A percentile compares a stretch with the other conserved stretches of the same genome.
Evolutionary conservation across 2,113 vertebrate genomes (phyloP).

Genomic region (Notechis scutatus): DNA sequence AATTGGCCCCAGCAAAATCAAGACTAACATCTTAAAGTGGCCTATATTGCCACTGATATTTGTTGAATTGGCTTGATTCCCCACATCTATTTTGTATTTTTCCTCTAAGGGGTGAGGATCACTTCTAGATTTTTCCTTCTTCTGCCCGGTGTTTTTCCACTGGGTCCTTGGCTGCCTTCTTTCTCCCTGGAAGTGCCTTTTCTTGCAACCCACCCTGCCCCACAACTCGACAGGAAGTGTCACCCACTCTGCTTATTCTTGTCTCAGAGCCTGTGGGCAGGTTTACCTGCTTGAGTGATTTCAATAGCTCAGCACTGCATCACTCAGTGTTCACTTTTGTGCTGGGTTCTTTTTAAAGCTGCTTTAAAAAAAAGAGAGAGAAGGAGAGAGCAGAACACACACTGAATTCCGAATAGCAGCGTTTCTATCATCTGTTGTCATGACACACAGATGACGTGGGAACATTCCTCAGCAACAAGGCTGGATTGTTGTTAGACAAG

Average conservation of each 20-base stretch:
- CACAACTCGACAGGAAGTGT: slow-evolving; percentile 49
- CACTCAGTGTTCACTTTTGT: slow-evolving; percentile 55
- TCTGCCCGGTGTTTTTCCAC: not conserved
- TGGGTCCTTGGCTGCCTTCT: not conserved
- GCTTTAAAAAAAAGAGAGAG: slow-evolving; percentile 40
- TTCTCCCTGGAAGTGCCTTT: slow-evolving; percentile 36
- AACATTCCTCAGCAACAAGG: slow-evolving; percentile 63
- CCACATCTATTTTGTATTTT: not conserved
- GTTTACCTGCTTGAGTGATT: slow-evolving; percentile 46
- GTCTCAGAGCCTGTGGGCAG: slow-evolving; percentile 50
- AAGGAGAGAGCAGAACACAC: slow-evolving; percentile 40
- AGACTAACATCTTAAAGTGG: not conserved
- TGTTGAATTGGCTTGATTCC: not conserved
- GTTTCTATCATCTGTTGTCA: slow-evolving; percentile 74
- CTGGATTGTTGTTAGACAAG: slow-evolving; percentile 69
- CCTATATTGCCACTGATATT: not conserved
- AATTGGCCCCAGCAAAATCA: not conserved
- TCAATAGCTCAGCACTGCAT: slow-evolving; percentile 40
- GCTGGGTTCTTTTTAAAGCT: slow-evolving; percentile 65
- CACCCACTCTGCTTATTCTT: slow-evolving; percentile 58
- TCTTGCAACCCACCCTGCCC: slow-evolving; percentile 11
- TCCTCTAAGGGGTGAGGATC: not conserved
- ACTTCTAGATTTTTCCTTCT: not conserved
- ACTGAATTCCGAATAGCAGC: slow-evolving; percentile 66
- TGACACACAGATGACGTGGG: slow-evolving; percentile 74